phyloP scores from a whole-genome alignment of 2,113 vertebrate species.

The Tragelaphus scriptus region DNA sequence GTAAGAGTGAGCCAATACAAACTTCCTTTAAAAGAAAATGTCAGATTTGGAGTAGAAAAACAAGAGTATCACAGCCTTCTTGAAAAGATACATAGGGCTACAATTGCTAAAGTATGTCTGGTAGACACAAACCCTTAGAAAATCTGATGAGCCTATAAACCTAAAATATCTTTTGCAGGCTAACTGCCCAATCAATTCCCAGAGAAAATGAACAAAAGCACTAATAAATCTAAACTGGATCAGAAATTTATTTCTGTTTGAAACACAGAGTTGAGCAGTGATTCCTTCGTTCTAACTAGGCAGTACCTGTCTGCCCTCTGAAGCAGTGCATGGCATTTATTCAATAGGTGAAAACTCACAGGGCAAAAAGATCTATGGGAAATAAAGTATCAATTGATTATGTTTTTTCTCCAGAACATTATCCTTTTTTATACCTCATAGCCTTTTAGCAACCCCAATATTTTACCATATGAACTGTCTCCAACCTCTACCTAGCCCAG shows the following conservation, averaged over 20 bases:
- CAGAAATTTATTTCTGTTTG: not conserved
- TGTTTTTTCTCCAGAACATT: not conserved
- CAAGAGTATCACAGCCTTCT: conserved; percentile 37
- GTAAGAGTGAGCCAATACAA: conserved; percentile 58
- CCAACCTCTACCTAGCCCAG: not conserved
- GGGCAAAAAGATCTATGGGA: not conserved
- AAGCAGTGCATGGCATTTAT: not conserved
- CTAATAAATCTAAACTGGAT: not conserved
- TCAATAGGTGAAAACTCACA: not conserved
- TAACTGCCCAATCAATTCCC: not conserved
- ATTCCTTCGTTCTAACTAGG: not conserved
- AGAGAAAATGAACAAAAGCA: not conserved
- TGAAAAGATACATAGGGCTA: not conserved
- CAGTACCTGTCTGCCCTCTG: not conserved
- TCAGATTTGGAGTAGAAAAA: conserved; percentile 51
- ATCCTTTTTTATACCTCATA: not conserved
- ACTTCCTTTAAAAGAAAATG: conserved; percentile 70
- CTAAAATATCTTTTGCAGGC: not conserved
- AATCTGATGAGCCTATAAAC: not conserved
- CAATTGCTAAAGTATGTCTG: not conserved
- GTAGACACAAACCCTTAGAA: not conserved
- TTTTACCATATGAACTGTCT: not conserved
- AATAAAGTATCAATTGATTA: not conserved
- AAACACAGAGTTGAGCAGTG: not conserved
- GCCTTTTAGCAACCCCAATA: not conserved